Conservation (phyloP, 2,888 invertebrate genomes). For the Spodoptera exigua region DNA sequence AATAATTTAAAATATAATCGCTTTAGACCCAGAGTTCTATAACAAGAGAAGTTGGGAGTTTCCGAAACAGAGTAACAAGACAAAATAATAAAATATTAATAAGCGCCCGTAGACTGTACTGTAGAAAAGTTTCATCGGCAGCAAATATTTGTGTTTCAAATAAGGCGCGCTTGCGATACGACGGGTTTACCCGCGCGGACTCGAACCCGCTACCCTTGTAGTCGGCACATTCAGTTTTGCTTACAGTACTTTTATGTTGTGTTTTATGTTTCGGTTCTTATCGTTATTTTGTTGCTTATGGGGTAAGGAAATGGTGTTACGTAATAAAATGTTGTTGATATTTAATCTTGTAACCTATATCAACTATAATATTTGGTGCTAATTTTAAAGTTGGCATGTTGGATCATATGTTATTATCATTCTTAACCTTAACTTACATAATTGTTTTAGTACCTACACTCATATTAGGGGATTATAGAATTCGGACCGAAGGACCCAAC, state of each 20-base stretch:
- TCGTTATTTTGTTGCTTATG: constrained; percentile 28
- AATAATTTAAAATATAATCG: constrained; percentile 89
- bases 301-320: constrained; percentile 5
- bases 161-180: constrained; percentile 84
- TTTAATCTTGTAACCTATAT: no score
- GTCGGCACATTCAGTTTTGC: constrained; percentile 62
- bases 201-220: constrained; percentile 63
- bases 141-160: constrained; percentile 89
- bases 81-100: constrained; percentile 90
- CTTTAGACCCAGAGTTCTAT: constrained; percentile 83
- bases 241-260: constrained; percentile 50
- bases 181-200: constrained; percentile 75
- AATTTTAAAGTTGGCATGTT: no score
- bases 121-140: constrained; percentile 84
- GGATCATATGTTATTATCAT: no score
- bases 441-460: no score
- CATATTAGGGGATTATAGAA: no score
- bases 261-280: constrained; percentile 28
- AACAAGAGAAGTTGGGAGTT: constrained; percentile 87
- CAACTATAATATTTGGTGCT: no score
- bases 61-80: constrained; percentile 85
- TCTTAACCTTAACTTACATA: no score
- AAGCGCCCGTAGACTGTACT: constrained; percentile 85
- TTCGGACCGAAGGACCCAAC: no score
- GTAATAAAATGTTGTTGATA: no score